Conservation (phyloP, 64 coral and sea anemone species). For the Actinia tenebrosa region DNA sequence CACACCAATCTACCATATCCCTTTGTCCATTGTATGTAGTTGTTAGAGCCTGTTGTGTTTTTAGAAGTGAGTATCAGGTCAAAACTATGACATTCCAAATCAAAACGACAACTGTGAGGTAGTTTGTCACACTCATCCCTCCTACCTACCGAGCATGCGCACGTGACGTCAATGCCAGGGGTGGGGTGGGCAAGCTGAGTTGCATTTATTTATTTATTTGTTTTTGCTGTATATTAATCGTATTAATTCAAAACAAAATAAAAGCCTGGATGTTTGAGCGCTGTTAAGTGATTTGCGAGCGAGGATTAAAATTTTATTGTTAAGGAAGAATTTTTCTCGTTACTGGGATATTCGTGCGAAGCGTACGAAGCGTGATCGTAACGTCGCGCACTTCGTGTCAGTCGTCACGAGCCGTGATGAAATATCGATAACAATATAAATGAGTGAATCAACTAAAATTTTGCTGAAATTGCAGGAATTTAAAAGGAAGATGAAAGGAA, state of each 20-base stretch:
- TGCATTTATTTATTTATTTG: not conserved
- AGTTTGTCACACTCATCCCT: not conserved
- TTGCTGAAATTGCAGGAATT: too few species aligned
- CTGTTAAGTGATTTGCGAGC: not conserved
- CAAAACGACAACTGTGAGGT: not conserved
- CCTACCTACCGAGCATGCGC: constrained; percentile 13
- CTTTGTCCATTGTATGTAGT: not conserved
- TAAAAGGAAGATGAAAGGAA: too few species aligned
- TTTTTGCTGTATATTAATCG: not conserved
- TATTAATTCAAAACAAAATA: not conserved
- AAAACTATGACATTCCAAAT: constrained; percentile 9
- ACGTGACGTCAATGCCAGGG: not conserved
- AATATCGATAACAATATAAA: not conserved
- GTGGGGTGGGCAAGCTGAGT: not conserved
- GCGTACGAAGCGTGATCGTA: not conserved
- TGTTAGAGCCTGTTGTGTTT: not conserved
- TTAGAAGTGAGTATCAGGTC: not conserved
- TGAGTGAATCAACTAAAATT: too few species aligned
- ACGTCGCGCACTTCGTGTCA: not conserved
- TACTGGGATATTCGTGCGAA: not conserved
- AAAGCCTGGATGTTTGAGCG: not conserved
- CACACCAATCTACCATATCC: not conserved
- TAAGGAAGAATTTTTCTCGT: not conserved
- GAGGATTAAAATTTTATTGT: not conserved
- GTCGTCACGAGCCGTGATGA: not conserved